Evolutionary conservation across 1,140 invertebrate genomes (phyloP).

Genomic region (Stenopsyche tienmushanensis): DNA sequence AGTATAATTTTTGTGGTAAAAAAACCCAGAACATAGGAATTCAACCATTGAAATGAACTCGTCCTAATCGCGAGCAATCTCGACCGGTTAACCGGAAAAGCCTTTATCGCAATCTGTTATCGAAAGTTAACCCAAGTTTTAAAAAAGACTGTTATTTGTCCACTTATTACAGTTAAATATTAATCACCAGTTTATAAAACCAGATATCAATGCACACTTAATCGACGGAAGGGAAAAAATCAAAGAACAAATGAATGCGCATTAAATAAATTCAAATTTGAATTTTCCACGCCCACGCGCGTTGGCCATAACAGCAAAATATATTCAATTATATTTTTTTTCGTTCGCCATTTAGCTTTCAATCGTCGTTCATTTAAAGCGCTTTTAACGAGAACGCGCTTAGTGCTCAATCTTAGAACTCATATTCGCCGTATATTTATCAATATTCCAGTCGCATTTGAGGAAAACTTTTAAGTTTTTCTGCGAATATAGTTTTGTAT

Average conservation of each 20-base stretch:
- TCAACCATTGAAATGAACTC: neutral
- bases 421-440: too few relatives aligned
- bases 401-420: too few relatives aligned
- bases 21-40: conserved; percentile 24
- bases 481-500: too few relatives aligned
- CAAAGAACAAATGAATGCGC: neutral
- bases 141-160: conserved; percentile 6
- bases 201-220: neutral
- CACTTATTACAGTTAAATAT: conserved; percentile 4
- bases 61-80: conserved; percentile 32
- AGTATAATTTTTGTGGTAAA: conserved; percentile 10
- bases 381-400: too few relatives aligned
- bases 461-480: too few relatives aligned
- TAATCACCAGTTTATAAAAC: neutral
- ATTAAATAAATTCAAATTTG: neutral
- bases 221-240: neutral
- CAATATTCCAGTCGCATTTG: too few relatives aligned
- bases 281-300: neutral
- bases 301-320: too few relatives aligned
- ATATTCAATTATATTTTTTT: too few relatives aligned
- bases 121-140: conserved; percentile 25
- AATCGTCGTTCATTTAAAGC: too few relatives aligned
- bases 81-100: conserved; percentile 30
- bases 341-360: too few relatives aligned
- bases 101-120: conserved; percentile 34